Conservation (phyloP, 2,113 vertebrate genomes). For the Ochotona princeps region DNA sequence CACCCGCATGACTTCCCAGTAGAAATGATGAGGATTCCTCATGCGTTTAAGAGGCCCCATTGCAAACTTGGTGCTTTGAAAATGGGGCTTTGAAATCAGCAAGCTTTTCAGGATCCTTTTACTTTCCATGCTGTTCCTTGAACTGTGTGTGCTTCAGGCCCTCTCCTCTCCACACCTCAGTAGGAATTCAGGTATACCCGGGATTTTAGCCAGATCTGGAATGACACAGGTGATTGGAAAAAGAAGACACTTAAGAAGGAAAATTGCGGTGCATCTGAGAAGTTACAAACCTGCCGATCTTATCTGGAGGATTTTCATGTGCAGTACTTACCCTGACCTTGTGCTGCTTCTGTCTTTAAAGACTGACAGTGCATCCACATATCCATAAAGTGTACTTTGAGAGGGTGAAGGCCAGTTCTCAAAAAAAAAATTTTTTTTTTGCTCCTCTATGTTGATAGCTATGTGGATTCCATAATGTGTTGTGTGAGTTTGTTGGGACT, state of each 20-base stretch:
- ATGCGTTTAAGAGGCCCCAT: not conserved
- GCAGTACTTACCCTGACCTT: not conserved
- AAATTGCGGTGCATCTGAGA: not conserved
- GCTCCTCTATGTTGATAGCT: not conserved
- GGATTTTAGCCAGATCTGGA: conserved; percentile 11
- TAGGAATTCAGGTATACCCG: not conserved
- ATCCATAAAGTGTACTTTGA: not conserved
- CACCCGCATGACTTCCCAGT: not conserved
- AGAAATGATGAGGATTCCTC: not conserved
- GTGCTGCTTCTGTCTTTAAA: not conserved
- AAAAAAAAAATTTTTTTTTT: too few relatives aligned
- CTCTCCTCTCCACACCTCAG: not conserved
- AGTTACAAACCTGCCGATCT: not conserved
- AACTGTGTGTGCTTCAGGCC: not conserved
- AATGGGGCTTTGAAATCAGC: not conserved
- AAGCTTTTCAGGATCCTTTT: not conserved
- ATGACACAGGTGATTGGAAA: not conserved
- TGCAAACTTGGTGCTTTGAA: conserved; percentile 4
- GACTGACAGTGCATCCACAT: not conserved
- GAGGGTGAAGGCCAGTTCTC: not conserved
- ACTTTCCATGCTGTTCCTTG: not conserved
- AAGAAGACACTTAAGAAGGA: not conserved
- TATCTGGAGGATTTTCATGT: not conserved
- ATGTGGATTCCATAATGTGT: accelerated
- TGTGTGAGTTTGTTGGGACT: not conserved